These are phyloP conservation scores for Ectropis grisescens DNA, from an alignment of 1,140 invertebrate species.

Conservation along the genomic window DNA sequence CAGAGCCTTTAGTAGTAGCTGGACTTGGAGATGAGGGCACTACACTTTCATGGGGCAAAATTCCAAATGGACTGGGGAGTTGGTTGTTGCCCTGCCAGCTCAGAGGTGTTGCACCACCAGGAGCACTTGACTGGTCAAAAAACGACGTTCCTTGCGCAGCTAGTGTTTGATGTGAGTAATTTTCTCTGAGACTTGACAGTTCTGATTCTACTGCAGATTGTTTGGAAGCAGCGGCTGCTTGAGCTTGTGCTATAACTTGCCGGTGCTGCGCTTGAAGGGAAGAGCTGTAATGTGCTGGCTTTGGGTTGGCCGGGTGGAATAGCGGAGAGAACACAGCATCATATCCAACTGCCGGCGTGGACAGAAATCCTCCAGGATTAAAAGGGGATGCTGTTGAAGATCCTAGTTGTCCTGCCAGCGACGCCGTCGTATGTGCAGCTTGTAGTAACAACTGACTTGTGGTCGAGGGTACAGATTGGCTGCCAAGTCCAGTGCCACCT, in stretches of 20 bases:
- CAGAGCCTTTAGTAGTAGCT: constrained; percentile 69
- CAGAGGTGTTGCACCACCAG: constrained; percentile 66
- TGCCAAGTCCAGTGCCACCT: constrained; percentile 60
- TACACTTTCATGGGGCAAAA: constrained; percentile 82
- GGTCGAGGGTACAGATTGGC: constrained; percentile 70
- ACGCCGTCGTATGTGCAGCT: constrained; percentile 74
- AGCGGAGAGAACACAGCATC: constrained; percentile 80
- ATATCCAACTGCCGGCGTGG: constrained; percentile 77
- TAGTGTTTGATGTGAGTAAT: constrained; percentile 72
- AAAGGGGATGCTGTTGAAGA: constrained; percentile 73
- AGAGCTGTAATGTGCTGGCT: constrained; percentile 74
- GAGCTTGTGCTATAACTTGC: constrained; percentile 70
- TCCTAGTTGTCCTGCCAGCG: constrained; percentile 72
- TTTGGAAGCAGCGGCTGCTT: constrained; percentile 68
- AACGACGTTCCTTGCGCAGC: constrained; percentile 70
- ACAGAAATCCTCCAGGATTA: constrained; percentile 78
- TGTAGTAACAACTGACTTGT: constrained; percentile 75
- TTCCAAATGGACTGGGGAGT: constrained; percentile 80
- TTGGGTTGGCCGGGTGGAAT: constrained; percentile 78
- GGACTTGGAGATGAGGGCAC: constrained; percentile 76
- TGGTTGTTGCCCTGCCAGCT: constrained; percentile 78
- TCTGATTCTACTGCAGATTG: constrained; percentile 72
- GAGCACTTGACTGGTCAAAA: constrained; percentile 74
- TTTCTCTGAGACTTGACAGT: constrained; percentile 71
- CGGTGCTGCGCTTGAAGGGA: constrained; percentile 72